Conservation (phyloP, 2,797 vertebrate species). For the Dendrocincla fuliginosa region DNA sequence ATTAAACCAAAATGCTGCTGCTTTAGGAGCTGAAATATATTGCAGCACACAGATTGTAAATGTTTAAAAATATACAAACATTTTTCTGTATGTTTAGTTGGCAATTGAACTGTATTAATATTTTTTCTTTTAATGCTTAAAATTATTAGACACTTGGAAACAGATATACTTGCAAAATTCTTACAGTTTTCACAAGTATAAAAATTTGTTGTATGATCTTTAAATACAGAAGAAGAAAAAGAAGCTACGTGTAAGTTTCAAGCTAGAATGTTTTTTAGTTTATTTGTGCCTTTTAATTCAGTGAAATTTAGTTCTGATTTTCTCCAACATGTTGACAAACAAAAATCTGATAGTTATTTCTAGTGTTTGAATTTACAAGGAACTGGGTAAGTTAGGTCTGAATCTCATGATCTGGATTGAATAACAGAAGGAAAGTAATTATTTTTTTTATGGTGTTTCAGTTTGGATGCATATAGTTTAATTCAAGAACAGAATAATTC, state of each 20-base stretch:
- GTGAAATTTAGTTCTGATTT: neutral
- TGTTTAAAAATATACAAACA: conserved; percentile 10
- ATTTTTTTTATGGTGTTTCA: neutral
- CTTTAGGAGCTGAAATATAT: neutral
- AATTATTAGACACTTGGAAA: neutral
- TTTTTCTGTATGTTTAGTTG: neutral
- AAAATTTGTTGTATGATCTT: neutral
- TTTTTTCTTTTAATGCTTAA: neutral
- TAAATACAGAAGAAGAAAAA: neutral
- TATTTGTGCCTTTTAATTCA: neutral
- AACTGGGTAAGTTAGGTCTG: neutral
- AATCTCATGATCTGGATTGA: neutral
- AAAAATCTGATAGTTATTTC: neutral
- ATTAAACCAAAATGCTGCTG: conserved; percentile 42
- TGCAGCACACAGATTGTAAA: neutral
- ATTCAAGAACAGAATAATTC: neutral
- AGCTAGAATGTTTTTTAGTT: neutral
- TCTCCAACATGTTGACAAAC: neutral
- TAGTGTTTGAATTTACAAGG: neutral
- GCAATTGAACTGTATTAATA: neutral
- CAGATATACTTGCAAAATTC: neutral
- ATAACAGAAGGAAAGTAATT: neutral
- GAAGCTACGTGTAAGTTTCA: neutral
- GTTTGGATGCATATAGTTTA: neutral
- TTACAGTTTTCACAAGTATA: neutral